Evolutionary conservation across 2,113 vertebrate species (phyloP).

Genomic region (Otis tarda): DNA sequence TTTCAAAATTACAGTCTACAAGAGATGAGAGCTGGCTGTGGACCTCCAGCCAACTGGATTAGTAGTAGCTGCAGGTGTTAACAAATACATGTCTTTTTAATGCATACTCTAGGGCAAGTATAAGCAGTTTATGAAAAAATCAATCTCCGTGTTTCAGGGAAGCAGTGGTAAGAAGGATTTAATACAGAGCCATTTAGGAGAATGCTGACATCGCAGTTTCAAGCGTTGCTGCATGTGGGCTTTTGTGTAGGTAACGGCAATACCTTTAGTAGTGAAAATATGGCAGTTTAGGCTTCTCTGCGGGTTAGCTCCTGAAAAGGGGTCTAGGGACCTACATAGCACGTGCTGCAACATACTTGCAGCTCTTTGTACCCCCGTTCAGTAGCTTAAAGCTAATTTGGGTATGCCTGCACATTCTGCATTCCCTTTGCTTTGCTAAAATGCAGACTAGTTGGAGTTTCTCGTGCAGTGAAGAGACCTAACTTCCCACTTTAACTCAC

Average conservation of each 20-base stretch:
- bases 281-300: background rate
- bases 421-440: background rate
- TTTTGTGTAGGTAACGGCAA: background rate
- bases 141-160: background rate
- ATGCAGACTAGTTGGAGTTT: background rate
- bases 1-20: background rate
- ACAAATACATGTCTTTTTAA: background rate
- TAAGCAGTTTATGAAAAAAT: background rate
- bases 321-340: background rate
- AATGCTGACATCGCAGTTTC: background rate
- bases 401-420: background rate
- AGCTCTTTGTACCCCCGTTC: background rate
- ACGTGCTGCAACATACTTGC: background rate
- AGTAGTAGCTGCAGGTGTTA: slow-evolving; percentile 28
- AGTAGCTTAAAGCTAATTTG: background rate
- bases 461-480: background rate
- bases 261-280: background rate
- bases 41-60: background rate
- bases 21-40: background rate
- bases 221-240: background rate
- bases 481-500: background rate
- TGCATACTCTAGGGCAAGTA: background rate
- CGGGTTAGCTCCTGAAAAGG: background rate
- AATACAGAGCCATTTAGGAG: background rate
- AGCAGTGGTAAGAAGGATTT: background rate